A percentile compares a stretch with the other conserved stretches of the same genome.
Conservation (phyloP, 2,888 invertebrate species). For the Andrena haemorrhoa region DNA sequence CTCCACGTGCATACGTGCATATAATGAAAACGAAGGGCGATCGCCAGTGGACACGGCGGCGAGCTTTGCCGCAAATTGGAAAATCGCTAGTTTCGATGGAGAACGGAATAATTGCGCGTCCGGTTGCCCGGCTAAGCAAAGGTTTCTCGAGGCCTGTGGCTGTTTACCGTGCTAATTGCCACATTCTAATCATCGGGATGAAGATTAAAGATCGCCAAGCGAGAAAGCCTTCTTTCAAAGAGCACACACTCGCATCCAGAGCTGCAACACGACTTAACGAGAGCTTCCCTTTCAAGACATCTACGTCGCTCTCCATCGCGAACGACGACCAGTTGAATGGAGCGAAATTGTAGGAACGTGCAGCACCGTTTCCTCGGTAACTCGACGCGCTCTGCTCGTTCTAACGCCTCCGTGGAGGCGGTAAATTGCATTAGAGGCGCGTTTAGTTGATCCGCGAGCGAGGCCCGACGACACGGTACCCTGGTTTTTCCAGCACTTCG, state of each 20-base stretch:
- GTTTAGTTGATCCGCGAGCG: constrained; percentile 9
- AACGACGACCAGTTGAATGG: neutral
- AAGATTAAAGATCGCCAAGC: neutral
- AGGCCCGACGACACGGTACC: constrained; percentile 32
- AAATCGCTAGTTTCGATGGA: constrained; percentile 55
- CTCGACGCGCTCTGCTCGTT: constrained; percentile 1
- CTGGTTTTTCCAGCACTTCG: constrained; percentile 42
- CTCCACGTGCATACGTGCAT: too few species aligned
- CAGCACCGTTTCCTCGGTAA: constrained; percentile 23
- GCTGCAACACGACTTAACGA: too few species aligned
- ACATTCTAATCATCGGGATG: neutral
- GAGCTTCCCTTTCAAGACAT: too few species aligned
- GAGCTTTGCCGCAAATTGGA: constrained; percentile 66
- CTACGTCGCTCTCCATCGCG: neutral
- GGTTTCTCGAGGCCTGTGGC: constrained; percentile 1
- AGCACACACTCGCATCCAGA: neutral
- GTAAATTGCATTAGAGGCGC: constrained; percentile 33
- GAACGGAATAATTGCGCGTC: constrained; percentile 13
- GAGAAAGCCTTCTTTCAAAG: neutral
- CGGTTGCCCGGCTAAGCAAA: constrained; percentile 13
- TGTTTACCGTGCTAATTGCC: constrained; percentile 28
- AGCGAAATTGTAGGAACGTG: constrained; percentile 16
- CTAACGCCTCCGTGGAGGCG: constrained; percentile 3
- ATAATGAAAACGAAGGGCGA: too few species aligned
- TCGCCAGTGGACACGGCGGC: neutral